Conservation (phyloP, 2,113 vertebrate species). For the Nestor notabilis region DNA sequence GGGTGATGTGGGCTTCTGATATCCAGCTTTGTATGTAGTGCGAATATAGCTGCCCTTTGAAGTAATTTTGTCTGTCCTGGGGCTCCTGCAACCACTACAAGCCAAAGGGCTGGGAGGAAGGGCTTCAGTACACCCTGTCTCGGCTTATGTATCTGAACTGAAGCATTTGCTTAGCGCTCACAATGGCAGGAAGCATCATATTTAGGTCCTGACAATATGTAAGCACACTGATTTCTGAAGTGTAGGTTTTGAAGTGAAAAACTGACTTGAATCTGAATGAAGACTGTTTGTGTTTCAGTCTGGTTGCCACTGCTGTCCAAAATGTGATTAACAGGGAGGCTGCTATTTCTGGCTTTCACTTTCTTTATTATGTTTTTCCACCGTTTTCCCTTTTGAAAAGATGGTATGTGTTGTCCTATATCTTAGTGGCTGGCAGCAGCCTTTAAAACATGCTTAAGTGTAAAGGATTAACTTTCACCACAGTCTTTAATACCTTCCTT, state of each 20-base stretch:
- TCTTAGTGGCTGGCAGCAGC: neutral
- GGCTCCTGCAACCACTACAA: neutral
- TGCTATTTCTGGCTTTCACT: neutral
- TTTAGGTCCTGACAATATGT: neutral
- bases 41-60: neutral
- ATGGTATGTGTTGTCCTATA: neutral
- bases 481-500: neutral
- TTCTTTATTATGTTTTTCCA: neutral
- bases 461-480: neutral
- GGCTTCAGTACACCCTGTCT: neutral
- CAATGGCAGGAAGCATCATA: constrained; percentile 3
- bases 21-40: neutral
- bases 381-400: neutral
- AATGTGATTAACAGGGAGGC: neutral
- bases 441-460: neutral
- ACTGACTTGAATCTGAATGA: neutral
- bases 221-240: neutral
- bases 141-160: neutral
- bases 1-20: neutral
- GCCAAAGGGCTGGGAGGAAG: neutral
- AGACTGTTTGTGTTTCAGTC: neutral
- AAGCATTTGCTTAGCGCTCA: neutral
- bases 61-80: neutral
- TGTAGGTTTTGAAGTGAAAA: neutral
- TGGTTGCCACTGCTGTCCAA: neutral